These are phyloP conservation scores for Polyommatus iphigenia DNA, from an alignment of 2,888 invertebrate genomes.

Conservation along the genomic window DNA sequence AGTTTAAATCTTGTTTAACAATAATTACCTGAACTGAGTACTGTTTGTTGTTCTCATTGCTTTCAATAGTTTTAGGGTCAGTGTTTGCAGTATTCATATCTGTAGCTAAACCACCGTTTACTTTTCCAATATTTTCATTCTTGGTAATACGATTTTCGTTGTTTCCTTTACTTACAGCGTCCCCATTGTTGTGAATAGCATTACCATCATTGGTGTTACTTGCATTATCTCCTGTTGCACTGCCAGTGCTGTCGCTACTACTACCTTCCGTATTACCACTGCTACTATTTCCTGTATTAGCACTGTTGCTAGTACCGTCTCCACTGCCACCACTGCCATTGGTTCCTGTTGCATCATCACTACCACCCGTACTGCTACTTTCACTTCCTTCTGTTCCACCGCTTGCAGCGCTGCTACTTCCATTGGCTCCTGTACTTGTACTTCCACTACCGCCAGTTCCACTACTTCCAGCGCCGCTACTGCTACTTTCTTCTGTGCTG, in stretches of 20 bases:
- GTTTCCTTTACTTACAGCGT: background rate
- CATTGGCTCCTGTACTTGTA: background rate
- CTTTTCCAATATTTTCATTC: background rate
- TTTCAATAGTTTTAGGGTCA: background rate
- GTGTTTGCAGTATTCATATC: background rate
- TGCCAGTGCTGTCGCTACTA: background rate
- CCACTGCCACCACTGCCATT: background rate
- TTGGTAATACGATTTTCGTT: background rate
- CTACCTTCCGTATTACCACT: background rate
- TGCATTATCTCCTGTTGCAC: background rate
- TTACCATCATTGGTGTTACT: slow-evolving; percentile 37
- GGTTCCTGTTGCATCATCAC: background rate
- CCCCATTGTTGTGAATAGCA: no score
- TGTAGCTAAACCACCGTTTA: background rate
- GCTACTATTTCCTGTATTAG: background rate
- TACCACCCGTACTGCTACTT: background rate
- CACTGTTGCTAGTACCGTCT: no score
- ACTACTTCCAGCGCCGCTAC: background rate
- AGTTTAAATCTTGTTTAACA: background rate
- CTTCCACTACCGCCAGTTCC: background rate
- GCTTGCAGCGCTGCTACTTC: background rate
- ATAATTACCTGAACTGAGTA: slow-evolving; percentile 31
- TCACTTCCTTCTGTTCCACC: background rate
- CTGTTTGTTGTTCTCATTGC: background rate
- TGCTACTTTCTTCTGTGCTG: background rate